Evolutionary conservation across 2,888 invertebrate genomes (phyloP).

Genomic region (Limnephilus rhombicus): DNA sequence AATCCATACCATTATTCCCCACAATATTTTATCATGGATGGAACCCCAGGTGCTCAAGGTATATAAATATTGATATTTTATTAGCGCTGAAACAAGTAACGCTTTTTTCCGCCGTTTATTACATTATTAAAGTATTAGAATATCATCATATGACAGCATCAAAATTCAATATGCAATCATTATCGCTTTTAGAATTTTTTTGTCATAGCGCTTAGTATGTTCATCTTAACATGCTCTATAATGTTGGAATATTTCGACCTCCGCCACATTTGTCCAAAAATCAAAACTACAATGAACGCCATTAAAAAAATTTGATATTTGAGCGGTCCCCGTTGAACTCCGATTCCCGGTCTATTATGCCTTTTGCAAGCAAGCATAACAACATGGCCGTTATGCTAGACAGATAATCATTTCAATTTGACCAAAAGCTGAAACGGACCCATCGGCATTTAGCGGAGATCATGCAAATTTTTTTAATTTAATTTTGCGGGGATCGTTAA

Average conservation of each 20-base stretch:
- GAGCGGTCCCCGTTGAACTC: neutral
- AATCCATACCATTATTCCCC: slow-evolving; percentile 59
- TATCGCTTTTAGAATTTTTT: neutral
- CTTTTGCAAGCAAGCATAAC: neutral
- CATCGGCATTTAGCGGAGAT: neutral
- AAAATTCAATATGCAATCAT: neutral
- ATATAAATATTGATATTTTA: slow-evolving; percentile 45
- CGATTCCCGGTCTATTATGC: neutral
- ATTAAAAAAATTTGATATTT: neutral
- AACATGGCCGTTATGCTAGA: too few species aligned
- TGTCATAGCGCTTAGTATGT: neutral
- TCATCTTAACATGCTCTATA: neutral
- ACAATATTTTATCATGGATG: slow-evolving; percentile 67
- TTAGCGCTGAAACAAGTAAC: neutral
- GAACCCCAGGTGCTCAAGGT: slow-evolving; percentile 81
- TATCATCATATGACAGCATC: neutral
- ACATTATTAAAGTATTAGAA: neutral
- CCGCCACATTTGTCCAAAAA: neutral
- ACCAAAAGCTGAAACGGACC: neutral
- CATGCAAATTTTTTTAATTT: neutral
- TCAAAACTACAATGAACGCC: neutral
- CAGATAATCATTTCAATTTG: too few species aligned
- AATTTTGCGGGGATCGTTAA: neutral
- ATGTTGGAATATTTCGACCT: neutral
- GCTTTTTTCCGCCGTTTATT: slow-evolving; percentile 18